Evolutionary conservation across 2,797 vertebrate genomes (phyloP).

Genomic region (Pagetopsis macropterus): DNA sequence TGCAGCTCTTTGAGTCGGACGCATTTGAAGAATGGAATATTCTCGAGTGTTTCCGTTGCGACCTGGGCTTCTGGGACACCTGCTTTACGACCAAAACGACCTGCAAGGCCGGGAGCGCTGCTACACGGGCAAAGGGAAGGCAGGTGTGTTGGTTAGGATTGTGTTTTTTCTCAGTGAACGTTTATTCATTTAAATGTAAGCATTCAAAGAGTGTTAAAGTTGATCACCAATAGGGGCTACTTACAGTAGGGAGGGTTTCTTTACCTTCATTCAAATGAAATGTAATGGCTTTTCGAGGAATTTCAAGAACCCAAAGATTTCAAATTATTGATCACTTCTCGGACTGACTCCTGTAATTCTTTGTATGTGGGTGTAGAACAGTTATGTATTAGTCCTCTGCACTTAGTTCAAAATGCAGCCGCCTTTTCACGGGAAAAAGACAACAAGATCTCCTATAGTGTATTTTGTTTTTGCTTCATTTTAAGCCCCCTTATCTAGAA

Average conservation of each 20-base stretch:
- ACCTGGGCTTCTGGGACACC: constrained; percentile 79
- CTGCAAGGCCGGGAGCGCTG: constrained; percentile 75
- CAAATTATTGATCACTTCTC: background rate
- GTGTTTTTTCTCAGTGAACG: background rate
- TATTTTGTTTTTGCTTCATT: no score
- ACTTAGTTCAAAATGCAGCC: background rate
- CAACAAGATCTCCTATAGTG: no score
- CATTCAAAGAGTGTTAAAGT: no score
- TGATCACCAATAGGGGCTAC: no score
- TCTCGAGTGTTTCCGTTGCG: constrained; percentile 79
- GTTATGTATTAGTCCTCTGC: background rate
- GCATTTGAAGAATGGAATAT: constrained; percentile 34
- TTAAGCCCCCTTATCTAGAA: no score
- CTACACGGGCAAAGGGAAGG: constrained; percentile 75
- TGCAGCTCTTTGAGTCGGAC: constrained; percentile 43
- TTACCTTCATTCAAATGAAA: no score
- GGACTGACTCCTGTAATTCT: background rate
- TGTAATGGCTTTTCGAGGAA: no score
- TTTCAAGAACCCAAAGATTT: no score
- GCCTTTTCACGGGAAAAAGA: no score
- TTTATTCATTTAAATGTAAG: no score
- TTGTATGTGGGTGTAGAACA: background rate
- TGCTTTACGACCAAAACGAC: constrained; percentile 75
- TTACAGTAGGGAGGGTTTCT: no score
- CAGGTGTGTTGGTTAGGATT: constrained; percentile 65